Percentiles rank a stretch among this genome's conserved stretches.
phyloP scores from a whole-genome alignment of 2,888 invertebrate species.

The Deilephila elpenor region DNA sequence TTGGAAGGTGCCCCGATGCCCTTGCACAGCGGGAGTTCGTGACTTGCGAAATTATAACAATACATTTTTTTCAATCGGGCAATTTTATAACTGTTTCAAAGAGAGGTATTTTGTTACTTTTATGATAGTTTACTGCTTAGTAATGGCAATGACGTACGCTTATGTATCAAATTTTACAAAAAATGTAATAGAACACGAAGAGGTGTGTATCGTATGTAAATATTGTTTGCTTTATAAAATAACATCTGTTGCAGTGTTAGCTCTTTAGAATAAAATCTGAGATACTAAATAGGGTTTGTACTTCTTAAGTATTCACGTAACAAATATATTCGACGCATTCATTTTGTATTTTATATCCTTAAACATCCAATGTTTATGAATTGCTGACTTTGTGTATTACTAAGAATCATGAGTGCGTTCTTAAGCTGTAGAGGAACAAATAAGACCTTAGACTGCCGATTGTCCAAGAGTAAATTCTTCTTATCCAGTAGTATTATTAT shows the following conservation, averaged over 20 bases:
- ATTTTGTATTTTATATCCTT: too few species aligned
- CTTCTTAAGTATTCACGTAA: too few species aligned
- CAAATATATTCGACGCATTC: too few species aligned
- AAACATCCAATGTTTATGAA: too few species aligned
- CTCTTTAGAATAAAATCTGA: too few species aligned
- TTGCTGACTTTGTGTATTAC: too few species aligned
- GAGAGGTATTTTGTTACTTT: not conserved
- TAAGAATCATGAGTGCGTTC: too few species aligned
- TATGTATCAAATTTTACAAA: not conserved
- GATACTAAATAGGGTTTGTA: too few species aligned
- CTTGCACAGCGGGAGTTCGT: not conserved
- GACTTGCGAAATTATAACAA: not conserved
- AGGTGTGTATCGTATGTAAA: not conserved
- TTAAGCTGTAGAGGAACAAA: too few species aligned
- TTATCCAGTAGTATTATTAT: too few species aligned
- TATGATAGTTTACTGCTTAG: not conserved
- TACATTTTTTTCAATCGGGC: not conserved
- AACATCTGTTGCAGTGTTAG: not conserved
- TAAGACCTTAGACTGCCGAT: too few species aligned
- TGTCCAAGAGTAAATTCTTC: too few species aligned
- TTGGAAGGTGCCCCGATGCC: slow-evolving; percentile 7
- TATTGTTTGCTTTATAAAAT: not conserved
- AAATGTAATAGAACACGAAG: not conserved
- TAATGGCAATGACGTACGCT: not conserved
- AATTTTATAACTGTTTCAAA: not conserved